These are phyloP conservation scores for Leucopsar rothschildi DNA, from an alignment of 2,113 vertebrate species.

Conservation along the genomic window DNA sequence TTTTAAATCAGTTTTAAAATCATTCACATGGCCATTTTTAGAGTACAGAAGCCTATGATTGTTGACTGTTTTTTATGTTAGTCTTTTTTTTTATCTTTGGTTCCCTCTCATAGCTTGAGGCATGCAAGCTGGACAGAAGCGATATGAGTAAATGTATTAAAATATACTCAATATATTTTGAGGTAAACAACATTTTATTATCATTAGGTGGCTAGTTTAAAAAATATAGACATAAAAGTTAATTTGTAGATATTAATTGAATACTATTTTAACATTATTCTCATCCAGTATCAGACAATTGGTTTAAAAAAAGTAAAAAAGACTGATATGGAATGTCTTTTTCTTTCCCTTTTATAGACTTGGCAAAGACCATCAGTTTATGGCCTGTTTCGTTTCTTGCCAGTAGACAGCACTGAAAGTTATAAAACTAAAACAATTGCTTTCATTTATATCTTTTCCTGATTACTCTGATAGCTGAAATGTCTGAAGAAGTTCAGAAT, in stretches of 20 bases:
- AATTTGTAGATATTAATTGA: constrained; percentile 30
- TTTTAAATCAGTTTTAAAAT: background rate
- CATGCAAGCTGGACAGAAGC: background rate
- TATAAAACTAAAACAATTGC: constrained; percentile 74
- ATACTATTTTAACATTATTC: constrained; percentile 15
- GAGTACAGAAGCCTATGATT: background rate
- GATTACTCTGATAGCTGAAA: constrained; percentile 80
- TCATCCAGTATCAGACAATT: constrained; percentile 14
- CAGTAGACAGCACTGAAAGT: constrained; percentile 71
- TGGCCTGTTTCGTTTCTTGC: constrained; percentile 69
- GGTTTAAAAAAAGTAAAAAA: constrained; percentile 25
- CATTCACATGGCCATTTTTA: background rate
- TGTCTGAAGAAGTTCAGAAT: constrained; percentile 84
- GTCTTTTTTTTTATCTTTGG: background rate
- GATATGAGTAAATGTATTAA: constrained; percentile 8
- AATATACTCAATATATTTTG: background rate
- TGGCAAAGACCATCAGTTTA: constrained; percentile 65
- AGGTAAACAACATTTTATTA: constrained; percentile 40
- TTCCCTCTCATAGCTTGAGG: constrained; percentile 1
- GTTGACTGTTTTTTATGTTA: background rate
- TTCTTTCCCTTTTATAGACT: constrained; percentile 56
- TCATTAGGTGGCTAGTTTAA: background rate
- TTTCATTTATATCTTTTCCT: constrained; percentile 74
- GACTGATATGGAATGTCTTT: constrained; percentile 20
- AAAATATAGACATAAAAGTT: constrained; percentile 3